Conservation (phyloP, 2,888 invertebrate species). For the Drosophila paramelanica region DNA sequence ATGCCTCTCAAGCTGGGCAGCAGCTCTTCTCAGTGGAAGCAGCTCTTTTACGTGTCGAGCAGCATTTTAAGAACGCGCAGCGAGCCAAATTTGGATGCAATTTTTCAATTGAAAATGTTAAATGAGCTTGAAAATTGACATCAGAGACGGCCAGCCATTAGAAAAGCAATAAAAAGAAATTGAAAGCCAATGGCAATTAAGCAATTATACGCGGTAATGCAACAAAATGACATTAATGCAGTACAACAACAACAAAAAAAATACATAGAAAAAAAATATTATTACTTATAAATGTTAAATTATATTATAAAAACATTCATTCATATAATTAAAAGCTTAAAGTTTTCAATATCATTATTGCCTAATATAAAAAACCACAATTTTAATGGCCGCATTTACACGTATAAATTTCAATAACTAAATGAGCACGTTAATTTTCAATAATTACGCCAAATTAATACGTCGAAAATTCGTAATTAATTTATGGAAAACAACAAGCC, state of each 20-base stretch:
- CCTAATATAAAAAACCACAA: slow-evolving; percentile 15
- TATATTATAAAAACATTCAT: background rate
- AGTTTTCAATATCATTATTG: slow-evolving; percentile 10
- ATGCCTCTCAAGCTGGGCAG: slow-evolving; percentile 17
- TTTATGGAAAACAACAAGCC: slow-evolving; percentile 55
- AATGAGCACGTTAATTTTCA: slow-evolving; percentile 45
- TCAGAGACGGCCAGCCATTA: slow-evolving; percentile 30
- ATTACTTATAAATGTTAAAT: background rate
- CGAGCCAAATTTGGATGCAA: slow-evolving; percentile 61
- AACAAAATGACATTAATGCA: slow-evolving; percentile 6
- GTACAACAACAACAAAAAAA: background rate
- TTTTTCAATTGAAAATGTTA: slow-evolving; percentile 62
- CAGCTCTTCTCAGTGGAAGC: slow-evolving; percentile 7
- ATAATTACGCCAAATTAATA: slow-evolving; percentile 39
- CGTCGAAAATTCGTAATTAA: slow-evolving; percentile 39
- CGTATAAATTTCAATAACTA: slow-evolving; percentile 31
- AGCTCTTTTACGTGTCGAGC: slow-evolving; percentile 48
- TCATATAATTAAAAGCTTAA: background rate
- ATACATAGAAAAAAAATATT: background rate
- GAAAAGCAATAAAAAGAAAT: slow-evolving; percentile 15
- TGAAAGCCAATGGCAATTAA: slow-evolving; percentile 33
- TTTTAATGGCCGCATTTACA: slow-evolving; percentile 31
- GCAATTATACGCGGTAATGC: slow-evolving; percentile 34
- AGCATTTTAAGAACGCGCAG: slow-evolving; percentile 34
- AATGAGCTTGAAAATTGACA: slow-evolving; percentile 44